Base-by-base conservation (phyloP, 2,888 invertebrate species). In the Drosophila borealis region DNA sequence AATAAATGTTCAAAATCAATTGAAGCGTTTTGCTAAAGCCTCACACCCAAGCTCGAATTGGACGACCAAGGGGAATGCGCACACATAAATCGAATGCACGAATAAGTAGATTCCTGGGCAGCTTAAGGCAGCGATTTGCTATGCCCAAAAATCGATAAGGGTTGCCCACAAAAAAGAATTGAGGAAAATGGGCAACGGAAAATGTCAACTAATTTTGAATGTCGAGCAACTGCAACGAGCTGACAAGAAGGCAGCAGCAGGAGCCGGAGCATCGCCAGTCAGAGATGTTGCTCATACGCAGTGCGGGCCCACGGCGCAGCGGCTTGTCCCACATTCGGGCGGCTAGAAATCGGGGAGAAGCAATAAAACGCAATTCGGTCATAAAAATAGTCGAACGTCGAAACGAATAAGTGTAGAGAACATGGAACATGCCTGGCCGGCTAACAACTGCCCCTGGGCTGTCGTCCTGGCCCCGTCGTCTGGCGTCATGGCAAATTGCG, bases 351-450 rank as follows among this genome's bases (percentile, higher is more conserved):
- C 57, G 70, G 59, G 67, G 64, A 74, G 78, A 67, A 79, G 89
- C 80, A 88, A 89, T 89, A 90, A 89, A 90, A 88, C 88, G 85
- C 89, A 88, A 84, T 89, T 89, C 80, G 89, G 89, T 87, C 89
- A 86, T 86, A 86, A 86, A 86, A 86, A 86, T 87, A 84, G 88
- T 87, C 86, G 68, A 80, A 86, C 87, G 81, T 78, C 60, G 71
- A 45, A 49, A 42, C 64, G 60, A 75, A 61, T 81, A 63, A 75
- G 50, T 6, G 55, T 50, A 51, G 65, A 29, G 46, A 46, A 11
- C 17, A 17, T 37, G 13, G 17, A 10, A 29, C 29, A 29, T 29
- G 29, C 29, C 25, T 6, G 25, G 25, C 1, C 6, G 25, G 61
- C 42, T 9, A 34, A 51, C 59, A 55, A 50, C 57, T 65, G 73